These are phyloP conservation scores for Ranitomeya imitator DNA, from an alignment of 2,113 vertebrate genomes.

Conservation along the genomic window DNA sequence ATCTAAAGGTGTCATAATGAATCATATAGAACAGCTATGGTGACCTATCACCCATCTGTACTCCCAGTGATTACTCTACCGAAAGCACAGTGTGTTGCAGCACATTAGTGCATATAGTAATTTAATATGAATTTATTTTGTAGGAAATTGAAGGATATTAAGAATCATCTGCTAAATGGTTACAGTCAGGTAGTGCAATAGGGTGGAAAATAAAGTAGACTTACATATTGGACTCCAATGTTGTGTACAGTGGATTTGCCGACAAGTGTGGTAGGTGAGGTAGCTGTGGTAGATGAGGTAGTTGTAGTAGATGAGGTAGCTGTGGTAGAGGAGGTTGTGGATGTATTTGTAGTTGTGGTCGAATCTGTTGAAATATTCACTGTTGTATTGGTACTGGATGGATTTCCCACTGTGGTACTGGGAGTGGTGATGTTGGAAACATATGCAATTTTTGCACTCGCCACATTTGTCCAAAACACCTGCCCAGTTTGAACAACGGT, in stretches of 20 bases:
- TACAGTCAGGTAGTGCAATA: neutral
- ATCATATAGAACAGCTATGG: too few relatives aligned
- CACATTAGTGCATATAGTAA: too few relatives aligned
- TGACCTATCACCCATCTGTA: too few relatives aligned
- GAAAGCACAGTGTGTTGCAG: neutral
- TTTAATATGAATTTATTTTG: neutral
- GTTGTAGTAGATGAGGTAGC: too few relatives aligned
- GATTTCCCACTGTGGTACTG: neutral
- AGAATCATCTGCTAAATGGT: too few relatives aligned
- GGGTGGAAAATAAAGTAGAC: neutral
- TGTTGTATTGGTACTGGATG: neutral
- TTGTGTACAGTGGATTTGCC: neutral
- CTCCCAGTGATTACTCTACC: neutral
- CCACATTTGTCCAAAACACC: neutral
- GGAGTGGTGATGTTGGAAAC: neutral
- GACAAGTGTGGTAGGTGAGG: too few relatives aligned
- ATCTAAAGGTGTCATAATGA: too few relatives aligned
- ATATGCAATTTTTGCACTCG: conserved; percentile 1
- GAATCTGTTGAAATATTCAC: neutral
- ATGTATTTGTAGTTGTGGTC: neutral
- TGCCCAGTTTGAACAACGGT: neutral
- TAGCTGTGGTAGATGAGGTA: too few relatives aligned
- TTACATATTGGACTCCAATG: neutral
- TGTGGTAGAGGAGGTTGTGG: neutral
- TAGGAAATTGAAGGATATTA: neutral